Evolutionary conservation across 1,140 invertebrate genomes (phyloP).

Genomic region (Ganaspis sp.): DNA sequence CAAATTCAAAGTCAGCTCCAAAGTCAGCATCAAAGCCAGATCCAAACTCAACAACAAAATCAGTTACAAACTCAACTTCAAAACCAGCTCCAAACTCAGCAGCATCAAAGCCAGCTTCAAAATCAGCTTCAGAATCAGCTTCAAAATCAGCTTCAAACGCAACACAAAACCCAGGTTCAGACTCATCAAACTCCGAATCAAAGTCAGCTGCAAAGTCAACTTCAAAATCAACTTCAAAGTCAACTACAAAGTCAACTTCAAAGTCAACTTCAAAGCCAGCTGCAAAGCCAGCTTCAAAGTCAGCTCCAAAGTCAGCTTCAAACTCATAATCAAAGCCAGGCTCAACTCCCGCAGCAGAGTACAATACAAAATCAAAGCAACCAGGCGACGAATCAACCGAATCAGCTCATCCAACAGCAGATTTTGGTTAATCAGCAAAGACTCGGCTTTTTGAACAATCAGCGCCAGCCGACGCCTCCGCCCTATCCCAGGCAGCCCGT

Average conservation of each 20-base stretch:
- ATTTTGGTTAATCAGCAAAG: conserved; percentile 67
- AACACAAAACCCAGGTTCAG: too few species aligned
- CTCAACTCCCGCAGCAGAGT: too few species aligned
- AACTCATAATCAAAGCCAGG: conserved; percentile 37
- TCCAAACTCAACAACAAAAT: conserved; percentile 52
- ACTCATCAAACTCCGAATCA: too few species aligned
- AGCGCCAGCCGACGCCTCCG: conserved; percentile 73
- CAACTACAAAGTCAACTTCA: too few species aligned
- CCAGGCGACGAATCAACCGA: not conserved
- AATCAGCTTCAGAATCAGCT: too few species aligned
- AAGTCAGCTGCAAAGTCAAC: too few species aligned
- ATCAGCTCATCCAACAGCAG: conserved; percentile 64
- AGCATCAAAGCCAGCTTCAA: conserved; percentile 53
- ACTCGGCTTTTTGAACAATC: conserved; percentile 71
- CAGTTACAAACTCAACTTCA: conserved; percentile 53
- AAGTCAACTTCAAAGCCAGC: too few species aligned
- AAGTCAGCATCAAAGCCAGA: conserved; percentile 61
- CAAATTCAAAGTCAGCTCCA: too few species aligned
- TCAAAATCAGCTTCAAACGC: too few species aligned
- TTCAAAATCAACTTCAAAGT: too few species aligned
- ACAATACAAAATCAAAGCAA: conserved; percentile 38
- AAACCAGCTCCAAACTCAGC: conserved; percentile 60
- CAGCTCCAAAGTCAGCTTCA: conserved; percentile 55
- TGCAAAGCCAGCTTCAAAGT: too few species aligned
- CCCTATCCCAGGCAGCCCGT: conserved; percentile 69